These are phyloP conservation scores for Unio pictorum DNA, from an alignment of 2,888 invertebrate species.

Conservation along the genomic window DNA sequence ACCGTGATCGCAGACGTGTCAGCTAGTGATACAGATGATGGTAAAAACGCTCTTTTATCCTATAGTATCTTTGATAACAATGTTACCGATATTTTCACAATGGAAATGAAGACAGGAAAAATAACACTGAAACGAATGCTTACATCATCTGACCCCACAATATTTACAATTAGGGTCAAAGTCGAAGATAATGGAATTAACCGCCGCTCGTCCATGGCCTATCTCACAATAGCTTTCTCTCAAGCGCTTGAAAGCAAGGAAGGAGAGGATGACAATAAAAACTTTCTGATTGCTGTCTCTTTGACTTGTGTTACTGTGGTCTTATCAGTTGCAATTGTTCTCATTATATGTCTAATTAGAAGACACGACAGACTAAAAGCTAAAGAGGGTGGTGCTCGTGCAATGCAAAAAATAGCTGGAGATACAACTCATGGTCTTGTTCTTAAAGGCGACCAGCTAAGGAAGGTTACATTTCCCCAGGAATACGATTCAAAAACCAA, in stretches of 20 bases:
- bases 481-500: too few relatives aligned
- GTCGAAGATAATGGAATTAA: slow-evolving; percentile 25
- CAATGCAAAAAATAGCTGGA: too few relatives aligned
- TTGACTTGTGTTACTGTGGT: slow-evolving; percentile 35
- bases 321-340: slow-evolving; percentile 30
- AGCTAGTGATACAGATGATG: slow-evolving; percentile 43
- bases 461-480: too few relatives aligned
- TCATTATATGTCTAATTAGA: slow-evolving; percentile 33
- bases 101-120: slow-evolving; percentile 22
- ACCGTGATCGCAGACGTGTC: slow-evolving; percentile 33
- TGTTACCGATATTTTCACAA: slow-evolving; percentile 21
- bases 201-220: slow-evolving; percentile 8
- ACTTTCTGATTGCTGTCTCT: slow-evolving; percentile 29
- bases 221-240: slow-evolving; percentile 20
- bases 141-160: slow-evolving; percentile 13
- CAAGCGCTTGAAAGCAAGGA: slow-evolving; percentile 4
- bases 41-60: slow-evolving; percentile 34
- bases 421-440: too few relatives aligned
- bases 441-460: too few relatives aligned
- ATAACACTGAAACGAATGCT: slow-evolving; percentile 21
- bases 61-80: slow-evolving; percentile 27
- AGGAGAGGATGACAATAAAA: slow-evolving; percentile 11
- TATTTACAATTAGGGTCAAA: slow-evolving; percentile 16
- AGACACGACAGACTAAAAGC: slow-evolving; percentile 17
- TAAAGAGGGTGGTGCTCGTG: too few relatives aligned